Evolutionary conservation across 64 coral and sea anemone species (phyloP), one percentile per base, ranked within the genome.

Genomic region (Porites lutea): DNA sequence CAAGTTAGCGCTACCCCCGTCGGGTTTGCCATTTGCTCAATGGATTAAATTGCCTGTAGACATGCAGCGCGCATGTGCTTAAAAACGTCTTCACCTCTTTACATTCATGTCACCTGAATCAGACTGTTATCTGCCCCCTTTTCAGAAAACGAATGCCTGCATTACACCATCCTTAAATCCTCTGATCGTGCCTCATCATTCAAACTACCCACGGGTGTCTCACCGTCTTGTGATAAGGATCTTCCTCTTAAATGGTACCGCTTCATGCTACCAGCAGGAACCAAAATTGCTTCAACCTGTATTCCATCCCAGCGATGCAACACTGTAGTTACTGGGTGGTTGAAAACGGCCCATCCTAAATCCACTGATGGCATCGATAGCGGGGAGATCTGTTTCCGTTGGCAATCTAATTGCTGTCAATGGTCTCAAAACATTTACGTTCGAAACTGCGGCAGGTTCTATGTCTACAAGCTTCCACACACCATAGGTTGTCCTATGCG

Each of bases 391-490:
- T 95, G 94, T 52, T 95, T 92, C 37, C n/a, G 10, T 27, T 60
- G 66, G 20, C 71, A 52, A 1, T 19, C 8, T 9, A 3, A 82
- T 3, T 74, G 65, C 5, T 95, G 89, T 59, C 2, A 51, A 3
- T 51, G 8, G 60, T 45, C 14, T 54, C 48, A 66, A 13, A 18
- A 12, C 12, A 92, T 95, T 23, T 50, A 91, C 46, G 82, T 92
- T 16, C 89, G 94, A 62, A 81, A 92, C 37, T 95, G 94, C 20
- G 55, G 59, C 54, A 63, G 58, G 11, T 95, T 88, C 69, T 92
- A 48, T 57, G 83, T 95, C 2, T 95, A 95, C 83, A 91, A 92
- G 16, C 77, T 95, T 37, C 16, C 3, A n/a, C 43, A 23, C 13
- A 19, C 70, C 15, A 5, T 15, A 2, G 22, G 8, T 6, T 88